Base-by-base conservation (phyloP, 2,888 invertebrate genomes). In the Allolobophora icterica region DNA sequence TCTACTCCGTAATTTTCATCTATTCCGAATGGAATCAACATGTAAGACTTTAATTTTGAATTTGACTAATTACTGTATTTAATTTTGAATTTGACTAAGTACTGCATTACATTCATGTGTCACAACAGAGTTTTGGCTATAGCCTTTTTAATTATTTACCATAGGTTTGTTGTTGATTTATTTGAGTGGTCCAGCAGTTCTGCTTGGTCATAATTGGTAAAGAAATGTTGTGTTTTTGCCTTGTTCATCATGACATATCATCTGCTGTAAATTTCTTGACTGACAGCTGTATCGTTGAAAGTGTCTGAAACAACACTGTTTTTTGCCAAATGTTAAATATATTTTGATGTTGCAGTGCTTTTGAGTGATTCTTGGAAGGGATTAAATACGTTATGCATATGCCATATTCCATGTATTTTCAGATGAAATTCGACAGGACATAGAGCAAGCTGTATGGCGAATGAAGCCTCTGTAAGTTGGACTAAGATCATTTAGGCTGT, bases 401-500 rank as follows among this genome's bases (percentile, higher is more conserved):
- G 11, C n/a, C n/a, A n/a, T n/a, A n/a, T n/a, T 71, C 30, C 71
- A n/a, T 71, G n/a, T 71, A 1, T 71, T 71, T 89, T 21, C 95
- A 98, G 98, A 98, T 96, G 99, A 99, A 96, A 99, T 99, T 93
- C 96, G 99, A 5, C 99, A 99, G 96, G 99, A 99, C 94, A 98
- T 99, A 92, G 99, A 99, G 96, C 99, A 99, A 96, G 97, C 98
- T 13, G 97, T 99, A 0, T 98, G 98, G 94, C 97, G 99, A 94
- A 96, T 99, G 95, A 97, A 98, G 94, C 99, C 99, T 90, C 99
- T 99, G 98, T 97, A 96, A 96, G 96, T 95, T 42, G 93, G 89
- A 34, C 15, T 11, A 13, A n/a, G 30, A 8, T 52, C 71, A 71
- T 71, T 71, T 71, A 71, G 30, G n/a, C 71, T 71, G 71, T 71